Percentiles rank a stretch among this genome's conserved stretches.
Evolutionary conservation across 1,140 invertebrate species (phyloP).

Genomic region (Hylyphantes graminicola): DNA sequence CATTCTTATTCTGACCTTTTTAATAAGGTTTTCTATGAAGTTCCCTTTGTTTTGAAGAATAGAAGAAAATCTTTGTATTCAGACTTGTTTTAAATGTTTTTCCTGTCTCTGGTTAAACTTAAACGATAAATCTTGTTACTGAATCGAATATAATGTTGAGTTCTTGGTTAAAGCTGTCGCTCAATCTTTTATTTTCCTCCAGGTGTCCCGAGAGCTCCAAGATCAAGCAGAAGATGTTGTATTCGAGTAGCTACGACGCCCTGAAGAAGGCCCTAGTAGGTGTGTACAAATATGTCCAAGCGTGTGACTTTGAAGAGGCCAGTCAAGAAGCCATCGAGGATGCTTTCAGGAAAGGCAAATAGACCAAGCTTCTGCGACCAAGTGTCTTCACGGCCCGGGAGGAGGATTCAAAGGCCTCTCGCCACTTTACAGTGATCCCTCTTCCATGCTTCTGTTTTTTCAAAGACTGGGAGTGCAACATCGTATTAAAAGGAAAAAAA

Average conservation of each 20-base stretch:
- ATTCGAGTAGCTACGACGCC: constrained; percentile 95
- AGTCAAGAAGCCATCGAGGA: constrained; percentile 63
- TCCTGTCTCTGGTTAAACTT: too few species aligned
- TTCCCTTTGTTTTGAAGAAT: too few species aligned
- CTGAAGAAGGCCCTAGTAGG: constrained; percentile 94
- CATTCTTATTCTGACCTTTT: too few species aligned
- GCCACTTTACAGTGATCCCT: constrained; percentile 57
- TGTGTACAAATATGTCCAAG: constrained; percentile 95
- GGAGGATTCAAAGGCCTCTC: constrained; percentile 45
- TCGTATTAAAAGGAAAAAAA: constrained; percentile 47
- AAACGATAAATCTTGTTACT: too few species aligned
- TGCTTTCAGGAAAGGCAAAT: constrained; percentile 61
- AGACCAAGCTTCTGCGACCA: constrained; percentile 24
- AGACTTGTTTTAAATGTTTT: too few species aligned
- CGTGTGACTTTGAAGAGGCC: constrained; percentile 67
- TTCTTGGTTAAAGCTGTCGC: too few species aligned
- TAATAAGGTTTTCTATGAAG: too few species aligned
- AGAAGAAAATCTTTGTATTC: too few species aligned
- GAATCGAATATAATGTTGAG: too few species aligned
- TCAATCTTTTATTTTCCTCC: constrained; percentile 60
- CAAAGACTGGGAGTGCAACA: constrained; percentile 59
- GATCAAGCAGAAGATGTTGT: constrained; percentile 99
- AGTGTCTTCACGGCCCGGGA: constrained; percentile 46
- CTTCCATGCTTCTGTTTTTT: constrained; percentile 59
- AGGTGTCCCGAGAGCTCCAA: constrained; percentile 93